phyloP scores from a whole-genome alignment of 1,140 invertebrate species.

The Oncopodura yosiiana region DNA sequence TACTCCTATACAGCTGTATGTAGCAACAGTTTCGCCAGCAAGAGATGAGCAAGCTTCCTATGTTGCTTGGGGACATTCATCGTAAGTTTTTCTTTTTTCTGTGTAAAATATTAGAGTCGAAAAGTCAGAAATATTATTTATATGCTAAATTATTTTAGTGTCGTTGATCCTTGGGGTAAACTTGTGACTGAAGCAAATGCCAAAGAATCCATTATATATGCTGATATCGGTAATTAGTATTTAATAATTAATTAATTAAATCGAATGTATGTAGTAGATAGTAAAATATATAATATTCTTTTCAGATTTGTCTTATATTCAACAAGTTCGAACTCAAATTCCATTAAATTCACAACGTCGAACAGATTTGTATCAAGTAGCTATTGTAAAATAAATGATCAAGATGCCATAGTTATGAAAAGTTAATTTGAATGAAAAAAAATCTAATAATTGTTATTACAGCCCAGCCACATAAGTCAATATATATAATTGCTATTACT shows the following conservation, averaged over 20 bases:
- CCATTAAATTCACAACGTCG: conserved; percentile 65
- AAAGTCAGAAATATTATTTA: neutral
- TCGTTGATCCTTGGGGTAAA: conserved; percentile 65
- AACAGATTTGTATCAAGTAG: conserved; percentile 66
- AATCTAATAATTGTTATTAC: no score
- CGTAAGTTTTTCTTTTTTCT: conserved; percentile 60
- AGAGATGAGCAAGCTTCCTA: conserved; percentile 55
- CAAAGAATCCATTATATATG: conserved; percentile 59
- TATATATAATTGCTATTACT: no score
- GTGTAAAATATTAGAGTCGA: neutral
- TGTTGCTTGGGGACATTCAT: conserved; percentile 80
- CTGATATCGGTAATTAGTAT: conserved; percentile 56
- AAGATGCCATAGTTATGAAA: no score
- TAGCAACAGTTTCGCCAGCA: conserved; percentile 42
- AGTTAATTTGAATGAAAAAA: no score
- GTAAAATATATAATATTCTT: conserved; percentile 36
- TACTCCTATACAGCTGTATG: conserved; percentile 40
- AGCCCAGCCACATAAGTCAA: no score
- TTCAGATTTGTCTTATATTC: conserved; percentile 59
- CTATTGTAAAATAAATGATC: neutral
- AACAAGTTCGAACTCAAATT: conserved; percentile 68
- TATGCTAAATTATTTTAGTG: neutral
- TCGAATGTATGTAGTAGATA: conserved; percentile 1
- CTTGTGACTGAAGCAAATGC: conserved; percentile 59
- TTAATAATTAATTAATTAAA: conserved; percentile 6